phyloP scores from a whole-genome alignment of 2,888 invertebrate species.

The Cheilosia vulpina region DNA sequence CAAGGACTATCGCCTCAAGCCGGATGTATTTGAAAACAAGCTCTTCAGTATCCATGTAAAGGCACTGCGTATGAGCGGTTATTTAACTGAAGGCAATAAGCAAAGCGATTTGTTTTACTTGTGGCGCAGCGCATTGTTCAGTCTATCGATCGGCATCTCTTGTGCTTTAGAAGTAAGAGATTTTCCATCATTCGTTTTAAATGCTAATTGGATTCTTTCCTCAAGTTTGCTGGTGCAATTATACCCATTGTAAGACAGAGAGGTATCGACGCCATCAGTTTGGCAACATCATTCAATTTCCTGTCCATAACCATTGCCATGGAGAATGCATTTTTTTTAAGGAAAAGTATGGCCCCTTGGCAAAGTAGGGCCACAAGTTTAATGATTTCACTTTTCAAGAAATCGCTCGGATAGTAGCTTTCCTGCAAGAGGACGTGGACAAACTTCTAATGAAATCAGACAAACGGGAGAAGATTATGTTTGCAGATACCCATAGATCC shows the following conservation, averaged over 20 bases:
- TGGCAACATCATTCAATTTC: conserved; percentile 78
- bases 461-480: conserved; percentile 72
- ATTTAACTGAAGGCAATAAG: conserved; percentile 76
- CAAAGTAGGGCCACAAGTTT: background rate
- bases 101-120: conserved; percentile 72
- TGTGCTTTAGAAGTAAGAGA: conserved; percentile 75
- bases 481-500: conserved; percentile 76
- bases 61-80: conserved; percentile 77
- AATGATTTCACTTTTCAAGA: conserved; percentile 60
- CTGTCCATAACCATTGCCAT: conserved; percentile 78
- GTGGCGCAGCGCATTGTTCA: conserved; percentile 77
- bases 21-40: conserved; percentile 76
- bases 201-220: background rate
- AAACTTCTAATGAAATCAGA: conserved; percentile 75
- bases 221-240: background rate
- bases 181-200: background rate
- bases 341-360: conserved; percentile 76
- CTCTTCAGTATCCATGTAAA: conserved; percentile 77
- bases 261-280: conserved; percentile 76
- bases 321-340: conserved; percentile 77
- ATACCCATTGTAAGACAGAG: background rate
- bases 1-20: conserved; percentile 11
- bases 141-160: conserved; percentile 77
- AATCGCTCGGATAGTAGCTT: conserved; percentile 76
- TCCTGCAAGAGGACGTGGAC: conserved; percentile 76